A percentile compares a stretch with the other conserved stretches of the same genome.
These are phyloP conservation scores for Morpho helenor DNA, from an alignment of 2,888 invertebrate genomes.

Conservation along the genomic window DNA sequence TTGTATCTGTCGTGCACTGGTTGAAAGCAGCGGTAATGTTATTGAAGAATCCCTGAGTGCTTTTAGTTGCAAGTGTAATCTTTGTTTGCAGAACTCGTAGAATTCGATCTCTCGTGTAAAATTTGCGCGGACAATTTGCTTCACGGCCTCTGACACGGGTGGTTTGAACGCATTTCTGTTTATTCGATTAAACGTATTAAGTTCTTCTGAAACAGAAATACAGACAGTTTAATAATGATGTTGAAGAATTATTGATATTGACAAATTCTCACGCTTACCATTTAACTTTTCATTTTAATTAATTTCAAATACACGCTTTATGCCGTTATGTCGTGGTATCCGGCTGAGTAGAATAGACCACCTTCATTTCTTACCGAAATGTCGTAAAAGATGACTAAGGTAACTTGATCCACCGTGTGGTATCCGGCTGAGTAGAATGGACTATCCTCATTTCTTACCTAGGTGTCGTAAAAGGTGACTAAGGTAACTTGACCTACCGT, in stretches of 20 bases:
- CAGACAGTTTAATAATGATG: neutral
- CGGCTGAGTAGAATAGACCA: too few relatives aligned
- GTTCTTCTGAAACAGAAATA: slow-evolving; percentile 80
- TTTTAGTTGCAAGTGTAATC: slow-evolving; percentile 88
- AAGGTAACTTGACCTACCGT: too few relatives aligned
- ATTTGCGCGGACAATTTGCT: slow-evolving; percentile 90
- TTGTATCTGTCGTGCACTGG: slow-evolving; percentile 13
- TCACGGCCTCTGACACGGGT: slow-evolving; percentile 90
- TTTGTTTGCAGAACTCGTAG: slow-evolving; percentile 93
- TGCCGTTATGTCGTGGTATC: too few relatives aligned
- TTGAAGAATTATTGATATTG: neutral
- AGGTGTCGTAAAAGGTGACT: too few relatives aligned
- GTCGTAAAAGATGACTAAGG: too few relatives aligned
- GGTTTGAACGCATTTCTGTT: slow-evolving; percentile 93
- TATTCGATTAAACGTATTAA: slow-evolving; percentile 87
- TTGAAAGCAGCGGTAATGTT: slow-evolving; percentile 44
- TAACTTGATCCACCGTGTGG: too few relatives aligned
- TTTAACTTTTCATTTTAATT: too few relatives aligned
- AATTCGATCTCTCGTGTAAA: slow-evolving; percentile 95
- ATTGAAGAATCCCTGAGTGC: slow-evolving; percentile 81
- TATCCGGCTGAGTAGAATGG: too few relatives aligned
- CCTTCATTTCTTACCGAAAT: too few relatives aligned
- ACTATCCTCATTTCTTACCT: too few relatives aligned
- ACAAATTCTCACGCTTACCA: too few relatives aligned
- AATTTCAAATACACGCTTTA: too few relatives aligned